Evolutionary conservation across 2,797 vertebrate genomes (phyloP), one percentile per base, ranked within the genome.

Genomic region (Danio albolineatus): DNA sequence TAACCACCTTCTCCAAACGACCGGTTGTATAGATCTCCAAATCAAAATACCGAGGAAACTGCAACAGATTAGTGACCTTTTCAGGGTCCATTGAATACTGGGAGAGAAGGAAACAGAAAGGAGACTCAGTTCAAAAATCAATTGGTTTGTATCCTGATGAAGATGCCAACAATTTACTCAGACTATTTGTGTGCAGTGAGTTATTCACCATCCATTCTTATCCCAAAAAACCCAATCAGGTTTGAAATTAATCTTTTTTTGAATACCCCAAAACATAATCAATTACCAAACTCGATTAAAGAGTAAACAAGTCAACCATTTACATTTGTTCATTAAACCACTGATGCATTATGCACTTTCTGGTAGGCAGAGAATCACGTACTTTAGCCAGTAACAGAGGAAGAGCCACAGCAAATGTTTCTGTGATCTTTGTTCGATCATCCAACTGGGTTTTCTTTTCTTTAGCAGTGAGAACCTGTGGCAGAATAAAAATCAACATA

Each of bases 1-100:
- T 49, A 9, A 19, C 78, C 90, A 94, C 93, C 91, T 98, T 98
- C 91, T 98, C 97, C 89, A 98, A 91, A 86, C 97, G 90, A 8
- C 97, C 97, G 17, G 97, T 98, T 85, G 97, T 98, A 86, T 98
- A 98, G 85, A 98, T 98, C 91, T 98, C 97, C 87, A 98, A 93
- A 88, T 98, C 97, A 90, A 98, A 98, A 89, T 95, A 97, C 78
- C 97, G 96, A 79, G 97, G 97, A 88, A 98, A 92, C 87, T 96
- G 96, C 82, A 98, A 85, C 79, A 98, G 92, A 85, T 97, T 98
- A 80, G 96, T 98, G 86, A 98, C 95, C 87, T 98, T 98, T 83
- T 98, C 97, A 76, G 97, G 95, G 90, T 98, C 97, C 85, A 98
- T 90, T 74, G 96, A 96, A 88, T 98, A 98, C 97, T 98, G 21